phyloP scores from a whole-genome alignment of 1,140 invertebrate genomes.

The Pemphigus obesinymphae region DNA sequence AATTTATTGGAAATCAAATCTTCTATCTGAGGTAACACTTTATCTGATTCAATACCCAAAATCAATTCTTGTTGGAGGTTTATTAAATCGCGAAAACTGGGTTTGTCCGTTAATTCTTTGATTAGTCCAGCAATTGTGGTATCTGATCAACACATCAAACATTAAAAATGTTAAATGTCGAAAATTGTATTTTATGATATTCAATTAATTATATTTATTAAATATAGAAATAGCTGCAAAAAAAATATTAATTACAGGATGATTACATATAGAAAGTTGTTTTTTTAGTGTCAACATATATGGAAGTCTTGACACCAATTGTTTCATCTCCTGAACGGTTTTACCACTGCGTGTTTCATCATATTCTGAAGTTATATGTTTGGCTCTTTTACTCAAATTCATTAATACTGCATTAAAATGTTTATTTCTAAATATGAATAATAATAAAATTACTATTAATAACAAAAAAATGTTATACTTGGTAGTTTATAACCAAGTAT shows the following conservation, averaged over 20 bases:
- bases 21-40: slow-evolving; percentile 81
- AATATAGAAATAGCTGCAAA: slow-evolving; percentile 62
- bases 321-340: slow-evolving; percentile 88
- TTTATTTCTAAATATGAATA: slow-evolving; percentile 67
- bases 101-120: slow-evolving; percentile 64
- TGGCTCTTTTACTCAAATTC: slow-evolving; percentile 80
- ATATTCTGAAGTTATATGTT: slow-evolving; percentile 76
- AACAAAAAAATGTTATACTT: not conserved
- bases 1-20: slow-evolving; percentile 81
- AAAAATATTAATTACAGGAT: slow-evolving; percentile 51
- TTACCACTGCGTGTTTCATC: slow-evolving; percentile 79
- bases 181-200: too few species aligned
- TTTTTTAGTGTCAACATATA: slow-evolving; percentile 84
- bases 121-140: slow-evolving; percentile 72
- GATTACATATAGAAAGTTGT: slow-evolving; percentile 43
- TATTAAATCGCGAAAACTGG: slow-evolving; percentile 62
- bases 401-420: slow-evolving; percentile 89
- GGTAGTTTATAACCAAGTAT: not conserved
- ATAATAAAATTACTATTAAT: not conserved
- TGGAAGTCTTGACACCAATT: slow-evolving; percentile 84
- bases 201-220: too few species aligned
- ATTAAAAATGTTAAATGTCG: not conserved
- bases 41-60: slow-evolving; percentile 86
- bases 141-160: slow-evolving; percentile 53
- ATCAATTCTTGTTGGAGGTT: slow-evolving; percentile 85